Evolutionary conservation across 2,888 invertebrate species (phyloP).

Genomic region (Lasioglossum leucozonium): DNA sequence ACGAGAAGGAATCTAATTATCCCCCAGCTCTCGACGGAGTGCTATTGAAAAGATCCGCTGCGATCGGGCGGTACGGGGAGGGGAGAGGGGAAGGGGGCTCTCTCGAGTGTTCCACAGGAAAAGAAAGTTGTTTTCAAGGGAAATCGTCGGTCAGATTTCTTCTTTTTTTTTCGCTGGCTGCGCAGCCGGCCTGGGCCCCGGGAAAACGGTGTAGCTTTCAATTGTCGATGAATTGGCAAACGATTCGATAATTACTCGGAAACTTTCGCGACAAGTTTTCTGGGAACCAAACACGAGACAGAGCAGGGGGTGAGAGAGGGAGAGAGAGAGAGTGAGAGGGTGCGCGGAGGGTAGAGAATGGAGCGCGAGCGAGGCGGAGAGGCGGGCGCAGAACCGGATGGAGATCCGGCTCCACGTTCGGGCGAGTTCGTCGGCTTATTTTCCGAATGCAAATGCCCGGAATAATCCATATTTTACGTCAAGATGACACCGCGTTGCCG

Average conservation of each 20-base stretch:
- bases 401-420: conserved; percentile 45
- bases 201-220: conserved; percentile 44
- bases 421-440: conserved; percentile 81
- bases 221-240: conserved; percentile 63
- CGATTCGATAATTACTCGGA: conserved; percentile 70
- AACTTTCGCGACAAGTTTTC: conserved; percentile 66
- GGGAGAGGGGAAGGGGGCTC: neutral
- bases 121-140: conserved; percentile 40
- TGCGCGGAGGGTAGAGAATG: neutral
- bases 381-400: neutral
- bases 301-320: neutral
- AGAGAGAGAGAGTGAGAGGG: too few relatives aligned
- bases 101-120: conserved; percentile 22
- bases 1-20: conserved; percentile 54
- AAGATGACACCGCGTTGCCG: conserved; percentile 78
- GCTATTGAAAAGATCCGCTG: conserved; percentile 37
- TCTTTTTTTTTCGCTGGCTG: conserved; percentile 3
- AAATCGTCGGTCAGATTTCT: conserved; percentile 10
- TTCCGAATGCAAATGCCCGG: conserved; percentile 83
- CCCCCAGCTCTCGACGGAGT: conserved; percentile 23
- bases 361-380: neutral
- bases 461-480: conserved; percentile 84
- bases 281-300: conserved; percentile 1
- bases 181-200: neutral
- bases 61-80: neutral